Percentiles rank a stretch among this genome's conserved stretches.
These are phyloP conservation scores for Tubulanus polymorphus DNA, from an alignment of 2,888 invertebrate genomes.

Conservation along the genomic window DNA sequence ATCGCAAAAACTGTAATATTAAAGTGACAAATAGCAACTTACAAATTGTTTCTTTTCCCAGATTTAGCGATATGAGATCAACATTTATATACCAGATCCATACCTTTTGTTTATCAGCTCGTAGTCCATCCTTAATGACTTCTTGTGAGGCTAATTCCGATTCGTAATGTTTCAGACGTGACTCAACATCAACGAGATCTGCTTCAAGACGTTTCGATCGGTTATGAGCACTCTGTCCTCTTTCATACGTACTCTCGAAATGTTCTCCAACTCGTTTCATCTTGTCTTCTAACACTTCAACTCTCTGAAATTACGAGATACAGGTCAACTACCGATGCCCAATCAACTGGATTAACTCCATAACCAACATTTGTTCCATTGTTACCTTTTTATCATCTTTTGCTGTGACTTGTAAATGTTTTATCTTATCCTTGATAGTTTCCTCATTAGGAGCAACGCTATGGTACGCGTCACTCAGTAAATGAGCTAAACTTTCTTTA, in stretches of 20 bases:
- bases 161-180: constrained; percentile 73
- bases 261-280: constrained; percentile 70
- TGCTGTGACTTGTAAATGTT: constrained; percentile 23
- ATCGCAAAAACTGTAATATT: constrained; percentile 59
- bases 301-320: constrained; percentile 26
- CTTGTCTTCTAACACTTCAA: constrained; percentile 65
- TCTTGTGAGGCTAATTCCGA: constrained; percentile 73
- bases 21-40: too few relatives aligned
- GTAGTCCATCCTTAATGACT: constrained; percentile 67
- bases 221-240: constrained; percentile 64
- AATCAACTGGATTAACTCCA: too few relatives aligned
- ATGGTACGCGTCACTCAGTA: constrained; percentile 33
- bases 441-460: constrained; percentile 38
- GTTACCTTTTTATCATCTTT: constrained; percentile 40
- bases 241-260: constrained; percentile 64
- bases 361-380: background rate
- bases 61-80: too few relatives aligned
- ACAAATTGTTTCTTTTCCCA: too few relatives aligned
- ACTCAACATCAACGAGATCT: constrained; percentile 70
- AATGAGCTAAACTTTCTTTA: constrained; percentile 39
- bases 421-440: constrained; percentile 35
- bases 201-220: constrained; percentile 69
- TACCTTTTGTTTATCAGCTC: constrained; percentile 75
- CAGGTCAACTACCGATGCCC: too few relatives aligned
- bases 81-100: too few relatives aligned